phyloP scores from a whole-genome alignment of 2,113 vertebrate species.

The Heterocephalus glaber region DNA sequence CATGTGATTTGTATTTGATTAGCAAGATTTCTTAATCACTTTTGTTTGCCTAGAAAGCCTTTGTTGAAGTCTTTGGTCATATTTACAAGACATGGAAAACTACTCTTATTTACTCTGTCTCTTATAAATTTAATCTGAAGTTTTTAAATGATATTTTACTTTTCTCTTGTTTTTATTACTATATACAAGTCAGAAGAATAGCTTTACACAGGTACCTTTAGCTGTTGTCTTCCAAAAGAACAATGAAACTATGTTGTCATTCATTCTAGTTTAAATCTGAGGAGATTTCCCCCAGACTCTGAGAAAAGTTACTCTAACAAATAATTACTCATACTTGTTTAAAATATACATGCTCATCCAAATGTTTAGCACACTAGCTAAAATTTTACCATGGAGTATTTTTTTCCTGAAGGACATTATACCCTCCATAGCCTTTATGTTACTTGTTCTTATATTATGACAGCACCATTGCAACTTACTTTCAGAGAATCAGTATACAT shows the following conservation, averaged over 20 bases:
- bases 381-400: neutral
- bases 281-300: neutral
- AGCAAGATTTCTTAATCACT: neutral
- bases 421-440: neutral
- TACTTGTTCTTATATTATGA: neutral
- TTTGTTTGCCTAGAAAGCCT: neutral
- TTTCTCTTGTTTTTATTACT: neutral
- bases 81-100: neutral
- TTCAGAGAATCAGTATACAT: neutral
- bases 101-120: neutral
- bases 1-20: neutral
- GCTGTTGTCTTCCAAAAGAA: neutral
- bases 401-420: neutral
- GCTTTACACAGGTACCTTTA: neutral
- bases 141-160: neutral
- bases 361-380: neutral
- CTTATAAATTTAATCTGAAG: neutral
- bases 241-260: neutral
- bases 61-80: neutral
- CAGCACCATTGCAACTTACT: neutral
- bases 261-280: neutral
- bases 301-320: neutral
- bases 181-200: neutral
- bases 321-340: neutral
- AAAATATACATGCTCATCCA: neutral